phyloP scores from a whole-genome alignment of 2,888 invertebrate genomes.

The Hylaea fasciaria region DNA sequence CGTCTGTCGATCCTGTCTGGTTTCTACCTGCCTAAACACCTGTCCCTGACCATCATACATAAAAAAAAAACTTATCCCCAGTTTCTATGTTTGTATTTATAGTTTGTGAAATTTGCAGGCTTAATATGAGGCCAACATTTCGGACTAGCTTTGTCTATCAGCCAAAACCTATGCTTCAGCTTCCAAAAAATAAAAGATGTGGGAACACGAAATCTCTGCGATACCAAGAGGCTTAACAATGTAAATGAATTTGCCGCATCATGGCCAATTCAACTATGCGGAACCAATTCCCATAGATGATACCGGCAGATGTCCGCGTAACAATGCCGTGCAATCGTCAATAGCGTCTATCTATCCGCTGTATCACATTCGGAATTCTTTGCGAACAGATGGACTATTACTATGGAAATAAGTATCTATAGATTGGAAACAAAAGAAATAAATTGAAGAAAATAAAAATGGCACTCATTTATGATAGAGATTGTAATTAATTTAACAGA shows the following conservation, averaged over 20 bases:
- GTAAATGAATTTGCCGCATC: slow-evolving; percentile 48
- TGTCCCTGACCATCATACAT: slow-evolving; percentile 64
- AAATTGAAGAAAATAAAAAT: slow-evolving; percentile 17
- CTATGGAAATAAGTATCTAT: slow-evolving; percentile 18
- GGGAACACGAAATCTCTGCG: slow-evolving; percentile 11
- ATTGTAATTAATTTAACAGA: slow-evolving; percentile 29
- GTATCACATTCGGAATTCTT: slow-evolving; percentile 35
- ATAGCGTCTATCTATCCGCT: slow-evolving; percentile 43
- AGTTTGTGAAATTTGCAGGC: slow-evolving; percentile 32
- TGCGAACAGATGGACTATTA: slow-evolving; percentile 26
- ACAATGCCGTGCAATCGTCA: slow-evolving; percentile 62
- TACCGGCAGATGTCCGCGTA: slow-evolving; percentile 64
- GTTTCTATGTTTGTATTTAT: slow-evolving; percentile 29
- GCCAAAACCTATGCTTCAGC: slow-evolving; percentile 7
- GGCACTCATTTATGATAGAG: slow-evolving; percentile 12
- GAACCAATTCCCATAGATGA: slow-evolving; percentile 55
- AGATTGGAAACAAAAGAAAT: slow-evolving; percentile 5
- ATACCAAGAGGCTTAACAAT: slow-evolving; percentile 31
- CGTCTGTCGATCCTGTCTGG: slow-evolving; percentile 50
- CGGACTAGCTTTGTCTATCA: slow-evolving; percentile 19
- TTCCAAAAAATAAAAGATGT: slow-evolving; percentile 7
- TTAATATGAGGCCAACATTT: slow-evolving; percentile 23
- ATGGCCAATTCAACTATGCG: slow-evolving; percentile 50
- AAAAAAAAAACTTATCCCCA: slow-evolving; percentile 49
- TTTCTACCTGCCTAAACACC: slow-evolving; percentile 80